phyloP scores from a whole-genome alignment of 2,888 invertebrate species.

The Hypena proboscidalis region DNA sequence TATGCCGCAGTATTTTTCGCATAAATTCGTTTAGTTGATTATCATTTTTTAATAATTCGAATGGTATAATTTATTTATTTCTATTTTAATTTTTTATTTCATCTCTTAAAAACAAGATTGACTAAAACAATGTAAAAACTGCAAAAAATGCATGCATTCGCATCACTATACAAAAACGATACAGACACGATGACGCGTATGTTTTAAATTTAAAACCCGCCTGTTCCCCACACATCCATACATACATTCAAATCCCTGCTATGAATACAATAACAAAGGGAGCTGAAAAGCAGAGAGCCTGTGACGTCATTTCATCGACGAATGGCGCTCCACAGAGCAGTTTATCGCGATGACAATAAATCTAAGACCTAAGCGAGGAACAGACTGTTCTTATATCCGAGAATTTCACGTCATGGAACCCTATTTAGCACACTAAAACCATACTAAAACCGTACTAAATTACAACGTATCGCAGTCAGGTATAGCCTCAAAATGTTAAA shows the following conservation, averaged over 20 bases:
- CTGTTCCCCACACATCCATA: conserved; percentile 25
- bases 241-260: conserved; percentile 23
- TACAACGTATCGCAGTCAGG: conserved; percentile 29
- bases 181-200: too few relatives aligned
- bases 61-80: too few relatives aligned
- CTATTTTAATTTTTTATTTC: too few relatives aligned
- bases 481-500: conserved; percentile 17
- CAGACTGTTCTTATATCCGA: conserved; percentile 59
- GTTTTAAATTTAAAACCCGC: too few relatives aligned
- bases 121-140: too few relatives aligned
- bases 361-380: conserved; percentile 56
- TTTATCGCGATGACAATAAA: conserved; percentile 78
- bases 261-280: conserved; percentile 52
- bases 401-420: conserved; percentile 44
- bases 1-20: too few relatives aligned
- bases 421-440: conserved; percentile 44
- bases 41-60: too few relatives aligned
- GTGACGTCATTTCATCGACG: conserved; percentile 64
- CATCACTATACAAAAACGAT: too few relatives aligned
- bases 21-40: too few relatives aligned
- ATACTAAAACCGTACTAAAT: conserved; percentile 37
- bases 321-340: conserved; percentile 65
- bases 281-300: conserved; percentile 49
- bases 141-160: too few relatives aligned
- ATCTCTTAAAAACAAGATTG: too few relatives aligned